phyloP scores from a whole-genome alignment of 2,797 vertebrate genomes.

The Morelia viridis region DNA sequence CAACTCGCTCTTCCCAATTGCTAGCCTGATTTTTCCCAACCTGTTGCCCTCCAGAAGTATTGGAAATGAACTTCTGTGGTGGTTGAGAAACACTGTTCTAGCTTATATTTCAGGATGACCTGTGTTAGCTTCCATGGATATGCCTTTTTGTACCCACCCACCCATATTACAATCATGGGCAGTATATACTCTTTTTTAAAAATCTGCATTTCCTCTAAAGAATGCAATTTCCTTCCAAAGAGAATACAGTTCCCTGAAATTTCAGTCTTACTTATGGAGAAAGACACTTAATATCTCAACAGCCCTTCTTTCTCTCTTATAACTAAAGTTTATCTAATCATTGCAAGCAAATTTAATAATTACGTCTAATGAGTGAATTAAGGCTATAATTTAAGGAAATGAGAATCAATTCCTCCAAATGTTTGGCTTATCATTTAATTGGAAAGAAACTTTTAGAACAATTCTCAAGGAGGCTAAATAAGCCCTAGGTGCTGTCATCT shows the following conservation, averaged over 20 bases:
- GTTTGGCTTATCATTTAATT: slow-evolving; percentile 76
- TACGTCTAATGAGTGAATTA: slow-evolving; percentile 74
- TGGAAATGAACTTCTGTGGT: neutral
- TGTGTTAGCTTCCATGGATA: neutral
- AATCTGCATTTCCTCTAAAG: neutral
- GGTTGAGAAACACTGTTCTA: neutral
- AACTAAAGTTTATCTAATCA: slow-evolving; percentile 72
- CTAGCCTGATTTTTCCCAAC: neutral
- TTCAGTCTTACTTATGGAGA: slow-evolving; percentile 39
- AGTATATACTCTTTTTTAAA: neutral
- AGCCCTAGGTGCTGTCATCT: slow-evolving; percentile 33
- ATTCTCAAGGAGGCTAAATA: slow-evolving; percentile 45
- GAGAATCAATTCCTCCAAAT: slow-evolving; percentile 64
- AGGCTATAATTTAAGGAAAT: slow-evolving; percentile 66
- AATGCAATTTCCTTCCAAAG: neutral
- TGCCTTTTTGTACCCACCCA: neutral
- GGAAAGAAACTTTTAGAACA: slow-evolving; percentile 55
- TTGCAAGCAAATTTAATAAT: slow-evolving; percentile 72
- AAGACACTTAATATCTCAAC: slow-evolving; percentile 40
- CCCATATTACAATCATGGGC: neutral
- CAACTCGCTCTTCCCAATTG: too few species aligned
- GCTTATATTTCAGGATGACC: neutral
- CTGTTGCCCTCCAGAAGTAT: neutral
- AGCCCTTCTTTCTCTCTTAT: slow-evolving; percentile 63
- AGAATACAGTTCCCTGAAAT: neutral